Evolutionary conservation across 2,888 invertebrate genomes (phyloP), one percentile per base, ranked within the genome.

Genomic region (Gymnocheta viridis): DNA sequence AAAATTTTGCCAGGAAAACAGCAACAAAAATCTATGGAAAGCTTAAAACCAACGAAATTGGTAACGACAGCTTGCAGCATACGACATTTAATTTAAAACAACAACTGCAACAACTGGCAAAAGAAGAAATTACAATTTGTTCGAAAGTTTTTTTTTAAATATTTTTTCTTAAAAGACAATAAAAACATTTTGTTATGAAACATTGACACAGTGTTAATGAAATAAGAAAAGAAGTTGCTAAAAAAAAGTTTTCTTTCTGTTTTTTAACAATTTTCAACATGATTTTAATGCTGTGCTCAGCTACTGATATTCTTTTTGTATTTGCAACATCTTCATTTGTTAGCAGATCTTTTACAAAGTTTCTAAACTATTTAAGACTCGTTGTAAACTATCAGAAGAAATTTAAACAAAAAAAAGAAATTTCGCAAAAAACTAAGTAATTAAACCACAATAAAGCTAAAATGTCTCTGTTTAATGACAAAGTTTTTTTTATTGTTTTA

Each of bases 361-460:
- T 79, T 64, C 64, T 9, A 9, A 62, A 79, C 62, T 62, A 70
- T 47, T 79, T 47, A 62, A 70, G 62, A 44, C 51, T 78, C 24
- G 27, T 62, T 79, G 22, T 70, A 27, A 44, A 62, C 38, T 51
- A 17, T 24, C 78, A 62, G 17, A 32, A 60, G 22, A 51, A 51
- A 41, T 60, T 29, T 38, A 4, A 41, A 38, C 19, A 54, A 29
- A 51, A 29, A 60, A 24, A 17, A 35, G 32, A 24, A 17, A 49
- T 27, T 41, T 19, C 22, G 5, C 17, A 17, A n/a, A 62, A 49
- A 32, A 72, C 54, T 32, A 64, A 24, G 14, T 56, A 72, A 70
- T 72, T 54, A 72, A 69, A 56, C 62, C 62, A 64, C 79, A 79
- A 79, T 70, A 54, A 72, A 79, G 62, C 32, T 54, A 56, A n/a